Conservation (phyloP, 2,797 vertebrate species). For the Valencia hispanica region DNA sequence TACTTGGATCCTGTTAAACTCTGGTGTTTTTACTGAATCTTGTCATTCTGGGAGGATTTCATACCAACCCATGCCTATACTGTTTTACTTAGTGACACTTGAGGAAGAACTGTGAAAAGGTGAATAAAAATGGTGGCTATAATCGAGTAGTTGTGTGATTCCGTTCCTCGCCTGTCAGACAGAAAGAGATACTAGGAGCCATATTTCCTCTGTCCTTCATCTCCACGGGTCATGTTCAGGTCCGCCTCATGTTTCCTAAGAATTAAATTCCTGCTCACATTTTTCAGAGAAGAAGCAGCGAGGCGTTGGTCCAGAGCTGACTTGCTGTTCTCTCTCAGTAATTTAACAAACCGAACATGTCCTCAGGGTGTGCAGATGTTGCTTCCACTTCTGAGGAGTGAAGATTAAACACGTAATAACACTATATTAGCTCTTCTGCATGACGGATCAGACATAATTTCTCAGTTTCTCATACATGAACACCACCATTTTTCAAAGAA, state of each 20-base stretch:
- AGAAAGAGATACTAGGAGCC: not conserved
- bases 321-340: slow-evolving; percentile 17
- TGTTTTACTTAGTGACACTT: too few species aligned
- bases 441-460: slow-evolving; percentile 1
- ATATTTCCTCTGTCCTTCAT: not conserved
- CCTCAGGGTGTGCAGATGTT: slow-evolving; percentile 42
- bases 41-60: too few species aligned
- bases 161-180: not conserved
- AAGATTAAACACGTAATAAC: slow-evolving; percentile 47
- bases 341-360: slow-evolving; percentile 43
- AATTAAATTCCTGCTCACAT: slow-evolving; percentile 3
- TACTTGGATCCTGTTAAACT: too few species aligned
- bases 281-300: slow-evolving; percentile 2
- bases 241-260: not conserved
- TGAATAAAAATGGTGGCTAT: too few species aligned
- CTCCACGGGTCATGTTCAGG: not conserved
- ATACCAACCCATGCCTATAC: too few species aligned
- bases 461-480: slow-evolving; percentile 23
- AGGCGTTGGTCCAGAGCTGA: slow-evolving; percentile 3
- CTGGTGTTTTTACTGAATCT: too few species aligned
- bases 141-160: not conserved
- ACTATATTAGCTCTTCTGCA: slow-evolving; percentile 22
- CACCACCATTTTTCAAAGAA: not conserved
- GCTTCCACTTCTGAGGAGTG: slow-evolving; percentile 8
- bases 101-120: too few species aligned